These are phyloP conservation scores for Steinernema carpocapsae DNA, from an alignment of 2,888 invertebrate species.

Conservation along the genomic window DNA sequence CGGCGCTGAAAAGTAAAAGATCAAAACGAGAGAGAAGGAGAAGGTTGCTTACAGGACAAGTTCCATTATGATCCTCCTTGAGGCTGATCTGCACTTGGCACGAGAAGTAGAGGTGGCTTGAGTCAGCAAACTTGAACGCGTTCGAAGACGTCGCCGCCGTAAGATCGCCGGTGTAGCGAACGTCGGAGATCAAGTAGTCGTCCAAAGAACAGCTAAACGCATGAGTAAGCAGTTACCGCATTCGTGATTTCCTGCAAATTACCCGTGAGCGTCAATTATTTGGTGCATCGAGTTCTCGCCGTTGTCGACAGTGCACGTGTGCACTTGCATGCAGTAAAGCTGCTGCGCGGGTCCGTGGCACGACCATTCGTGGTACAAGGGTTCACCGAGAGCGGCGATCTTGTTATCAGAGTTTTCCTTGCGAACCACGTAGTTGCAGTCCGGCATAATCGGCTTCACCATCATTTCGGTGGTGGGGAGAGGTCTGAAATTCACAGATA, in stretches of 20 bases:
- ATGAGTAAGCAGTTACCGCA: not conserved
- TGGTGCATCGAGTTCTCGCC: constrained; percentile 55
- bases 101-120: constrained; percentile 10
- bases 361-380: constrained; percentile 43
- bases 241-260: constrained; percentile 7
- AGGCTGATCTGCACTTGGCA: constrained; percentile 27
- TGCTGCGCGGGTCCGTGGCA: constrained; percentile 44
- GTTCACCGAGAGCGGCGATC: constrained; percentile 1
- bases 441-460: not conserved
- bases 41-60: constrained; percentile 6
- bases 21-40: no score
- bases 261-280: constrained; percentile 54
- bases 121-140: constrained; percentile 16
- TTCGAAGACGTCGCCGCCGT: not conserved
- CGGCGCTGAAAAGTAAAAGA: not conserved
- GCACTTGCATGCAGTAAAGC: constrained; percentile 58
- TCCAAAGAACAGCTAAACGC: constrained; percentile 21
- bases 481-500: not conserved
- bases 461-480: constrained; percentile 14
- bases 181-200: constrained; percentile 2
- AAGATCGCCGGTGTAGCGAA: not conserved
- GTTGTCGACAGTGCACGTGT: constrained; percentile 56
- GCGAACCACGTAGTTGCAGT: constrained; percentile 18
- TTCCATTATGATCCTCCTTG: constrained; percentile 8
- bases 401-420: constrained; percentile 2